Conservation (phyloP, 1,140 invertebrate genomes). For the Coptotermes formosanus region DNA sequence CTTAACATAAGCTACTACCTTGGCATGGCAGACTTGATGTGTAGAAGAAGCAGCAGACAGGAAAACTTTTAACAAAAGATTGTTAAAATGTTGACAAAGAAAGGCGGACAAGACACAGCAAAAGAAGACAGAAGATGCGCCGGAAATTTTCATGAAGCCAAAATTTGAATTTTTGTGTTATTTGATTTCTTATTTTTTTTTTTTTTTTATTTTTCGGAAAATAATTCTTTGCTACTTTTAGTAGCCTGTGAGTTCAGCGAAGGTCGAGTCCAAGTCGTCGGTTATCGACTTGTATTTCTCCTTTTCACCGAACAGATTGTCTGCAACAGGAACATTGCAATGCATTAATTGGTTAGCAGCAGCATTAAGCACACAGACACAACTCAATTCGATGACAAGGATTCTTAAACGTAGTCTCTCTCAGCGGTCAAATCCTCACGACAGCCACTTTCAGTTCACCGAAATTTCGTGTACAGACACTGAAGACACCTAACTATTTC, state of each 20-base stretch:
- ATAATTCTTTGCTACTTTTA: conserved; percentile 52
- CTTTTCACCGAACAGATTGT: conserved; percentile 90
- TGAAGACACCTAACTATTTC: too few relatives aligned
- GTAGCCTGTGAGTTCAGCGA: conserved; percentile 84
- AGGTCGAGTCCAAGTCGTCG: conserved; percentile 97
- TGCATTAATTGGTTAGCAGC: background rate
- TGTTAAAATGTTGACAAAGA: conserved; percentile 16
- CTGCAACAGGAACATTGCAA: conserved; percentile 61
- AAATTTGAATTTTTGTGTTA: conserved; percentile 7
- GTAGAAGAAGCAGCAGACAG: conserved; percentile 24
- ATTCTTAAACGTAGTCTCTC: background rate
- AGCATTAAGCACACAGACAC: background rate
- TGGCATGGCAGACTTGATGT: conserved; percentile 29
- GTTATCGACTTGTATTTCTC: conserved; percentile 95
- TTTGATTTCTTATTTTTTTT: background rate
- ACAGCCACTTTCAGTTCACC: too few relatives aligned
- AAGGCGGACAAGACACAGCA: background rate
- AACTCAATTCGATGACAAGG: background rate
- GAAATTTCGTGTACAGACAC: too few relatives aligned
- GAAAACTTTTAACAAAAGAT: conserved; percentile 13
- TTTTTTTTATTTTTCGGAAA: background rate
- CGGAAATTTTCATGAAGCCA: conserved; percentile 26
- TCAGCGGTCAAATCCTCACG: too few relatives aligned
- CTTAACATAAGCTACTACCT: conserved; percentile 32
- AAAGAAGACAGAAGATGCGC: conserved; percentile 25